These are phyloP conservation scores for Hetaerina americana DNA, from an alignment of 1,140 invertebrate genomes.

Conservation along the genomic window DNA sequence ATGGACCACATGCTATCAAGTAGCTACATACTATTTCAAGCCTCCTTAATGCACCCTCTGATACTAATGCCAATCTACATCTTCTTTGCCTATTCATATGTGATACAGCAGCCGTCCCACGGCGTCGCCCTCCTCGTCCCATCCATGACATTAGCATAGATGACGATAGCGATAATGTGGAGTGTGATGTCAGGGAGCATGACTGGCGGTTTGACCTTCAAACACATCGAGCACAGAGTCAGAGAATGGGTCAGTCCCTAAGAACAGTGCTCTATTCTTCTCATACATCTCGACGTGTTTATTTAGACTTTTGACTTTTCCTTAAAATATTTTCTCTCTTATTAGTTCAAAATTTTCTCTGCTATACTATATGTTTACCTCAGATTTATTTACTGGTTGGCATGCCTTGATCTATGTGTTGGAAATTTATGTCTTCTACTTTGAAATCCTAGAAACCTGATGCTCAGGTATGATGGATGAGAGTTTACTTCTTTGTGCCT, in stretches of 20 bases:
- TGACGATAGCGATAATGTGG: conserved; percentile 28
- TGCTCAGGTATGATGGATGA: too few relatives aligned
- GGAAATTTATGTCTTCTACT: too few relatives aligned
- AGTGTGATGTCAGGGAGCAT: conserved; percentile 37
- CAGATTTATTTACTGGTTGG: not conserved
- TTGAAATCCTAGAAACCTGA: too few relatives aligned
- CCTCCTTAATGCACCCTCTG: not conserved
- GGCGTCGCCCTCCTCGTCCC: conserved; percentile 25
- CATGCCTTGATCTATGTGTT: not conserved
- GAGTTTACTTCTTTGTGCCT: too few relatives aligned
- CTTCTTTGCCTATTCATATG: conserved; percentile 9
- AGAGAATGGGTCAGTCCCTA: conserved; percentile 5
- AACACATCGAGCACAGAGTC: not conserved
- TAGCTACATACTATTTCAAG: too few relatives aligned
- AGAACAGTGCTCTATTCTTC: not conserved
- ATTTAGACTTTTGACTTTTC: not conserved
- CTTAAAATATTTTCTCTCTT: not conserved
- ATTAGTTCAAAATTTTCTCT: not conserved
- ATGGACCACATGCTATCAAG: too few relatives aligned
- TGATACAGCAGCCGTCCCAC: conserved; percentile 22
- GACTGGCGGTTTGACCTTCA: conserved; percentile 38
- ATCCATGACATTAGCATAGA: conserved; percentile 38
- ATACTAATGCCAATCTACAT: not conserved
- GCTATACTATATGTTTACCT: not conserved
- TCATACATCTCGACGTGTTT: not conserved